phyloP scores from a whole-genome alignment of 2,888 invertebrate genomes.

The Heteropelma amictum region DNA sequence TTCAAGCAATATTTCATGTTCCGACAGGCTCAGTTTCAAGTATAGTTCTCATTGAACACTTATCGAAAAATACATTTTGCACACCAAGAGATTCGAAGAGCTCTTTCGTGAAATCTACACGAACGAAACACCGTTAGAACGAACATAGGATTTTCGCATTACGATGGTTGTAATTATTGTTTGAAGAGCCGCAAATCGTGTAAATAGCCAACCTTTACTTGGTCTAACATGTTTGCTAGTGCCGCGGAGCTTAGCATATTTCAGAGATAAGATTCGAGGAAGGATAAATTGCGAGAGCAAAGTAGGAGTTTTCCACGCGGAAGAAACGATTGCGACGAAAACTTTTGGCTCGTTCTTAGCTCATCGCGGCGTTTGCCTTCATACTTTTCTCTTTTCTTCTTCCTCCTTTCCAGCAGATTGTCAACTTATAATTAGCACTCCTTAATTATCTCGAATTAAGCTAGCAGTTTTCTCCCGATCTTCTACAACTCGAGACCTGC shows the following conservation, averaged over 20 bases:
- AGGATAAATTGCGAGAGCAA: constrained; percentile 20
- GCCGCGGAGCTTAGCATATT: constrained; percentile 42
- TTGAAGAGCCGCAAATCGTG: constrained; percentile 54
- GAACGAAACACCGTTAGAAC: constrained; percentile 43
- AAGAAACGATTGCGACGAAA: constrained; percentile 45
- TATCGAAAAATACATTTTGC: no score
- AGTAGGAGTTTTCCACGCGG: constrained; percentile 35
- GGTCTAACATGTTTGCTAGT: constrained; percentile 14
- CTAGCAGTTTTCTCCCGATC: constrained; percentile 46
- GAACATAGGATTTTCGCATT: constrained; percentile 39
- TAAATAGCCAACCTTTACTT: constrained; percentile 51
- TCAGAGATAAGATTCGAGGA: constrained; percentile 5
- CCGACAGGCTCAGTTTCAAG: no score
- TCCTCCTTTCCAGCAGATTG: constrained; percentile 59
- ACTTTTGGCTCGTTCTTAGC: constrained; percentile 24
- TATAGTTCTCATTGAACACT: no score
- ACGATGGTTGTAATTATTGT: constrained; percentile 53
- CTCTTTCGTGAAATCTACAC: constrained; percentile 1
- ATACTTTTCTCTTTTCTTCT: not conserved
- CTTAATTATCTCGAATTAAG: constrained; percentile 66
- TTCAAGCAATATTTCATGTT: not conserved
- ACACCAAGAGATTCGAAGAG: no score
- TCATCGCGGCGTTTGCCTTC: constrained; percentile 33
- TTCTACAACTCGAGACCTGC: constrained; percentile 43
- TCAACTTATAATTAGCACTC: constrained; percentile 70